These are phyloP conservation scores for Trididemnum nubilum DNA, from an alignment of 23 tunicate genomes.

Conservation along the genomic window DNA sequence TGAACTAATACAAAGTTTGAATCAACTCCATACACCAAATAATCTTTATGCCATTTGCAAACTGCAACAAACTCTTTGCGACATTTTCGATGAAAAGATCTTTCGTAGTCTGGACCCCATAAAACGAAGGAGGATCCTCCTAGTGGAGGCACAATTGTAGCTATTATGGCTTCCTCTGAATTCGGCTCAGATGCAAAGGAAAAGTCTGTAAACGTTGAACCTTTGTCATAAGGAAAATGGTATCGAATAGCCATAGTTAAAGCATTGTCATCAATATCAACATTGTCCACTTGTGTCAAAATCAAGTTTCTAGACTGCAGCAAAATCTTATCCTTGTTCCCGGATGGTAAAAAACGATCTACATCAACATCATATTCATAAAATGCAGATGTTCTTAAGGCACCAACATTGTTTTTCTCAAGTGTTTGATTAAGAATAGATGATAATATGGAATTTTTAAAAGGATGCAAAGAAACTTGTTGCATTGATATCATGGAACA, in stretches of 20 bases:
- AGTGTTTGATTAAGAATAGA: not conserved
- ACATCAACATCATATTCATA: not conserved
- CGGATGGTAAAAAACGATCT: not conserved
- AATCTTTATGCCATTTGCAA: slow-evolving; percentile 22
- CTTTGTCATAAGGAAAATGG: not conserved
- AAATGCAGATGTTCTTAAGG: not conserved
- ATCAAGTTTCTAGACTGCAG: not conserved
- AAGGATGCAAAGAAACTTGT: not conserved
- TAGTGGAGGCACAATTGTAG: not conserved
- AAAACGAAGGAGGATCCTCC: not conserved
- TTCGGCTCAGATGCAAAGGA: slow-evolving; percentile 3
- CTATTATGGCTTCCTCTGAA: not conserved
- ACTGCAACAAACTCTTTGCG: not conserved
- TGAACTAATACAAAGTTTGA: not conserved
- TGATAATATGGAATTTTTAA: not conserved
- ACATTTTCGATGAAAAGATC: not conserved
- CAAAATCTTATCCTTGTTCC: not conserved
- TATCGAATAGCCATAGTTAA: not conserved
- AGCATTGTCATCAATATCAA: not conserved
- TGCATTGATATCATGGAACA: not conserved
- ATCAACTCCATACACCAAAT: not conserved
- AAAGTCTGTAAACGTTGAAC: slow-evolving; percentile 4
- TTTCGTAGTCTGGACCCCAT: not conserved
- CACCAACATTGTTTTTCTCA: too few relatives aligned
- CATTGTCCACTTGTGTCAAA: not conserved